Base-by-base conservation (phyloP, 2,888 invertebrate species). In the Arge pagana region DNA sequence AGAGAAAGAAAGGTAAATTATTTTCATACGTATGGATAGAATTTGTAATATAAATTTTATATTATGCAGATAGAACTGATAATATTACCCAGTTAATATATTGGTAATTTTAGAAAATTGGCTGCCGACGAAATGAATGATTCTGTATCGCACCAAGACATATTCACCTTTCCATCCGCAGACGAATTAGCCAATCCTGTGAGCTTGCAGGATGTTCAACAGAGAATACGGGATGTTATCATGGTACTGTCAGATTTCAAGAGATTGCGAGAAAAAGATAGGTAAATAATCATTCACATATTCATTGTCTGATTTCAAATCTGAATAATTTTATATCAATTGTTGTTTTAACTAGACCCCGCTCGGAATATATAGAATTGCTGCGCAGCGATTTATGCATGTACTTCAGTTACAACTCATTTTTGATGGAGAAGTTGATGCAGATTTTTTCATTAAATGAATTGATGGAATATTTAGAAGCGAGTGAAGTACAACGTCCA, bases 351-450 rank as follows among this genome's bases (percentile, higher is more conserved):
- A 79, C 79, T 61, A 87, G 89, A 65, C 84, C 87, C 2, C 83
- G 97, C 24, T 80, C 83, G 53, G 96, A 96, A 59, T 97, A 98
- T 71, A 75, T 90, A 11, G 84, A 86, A 0, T 80, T 94, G 42
- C 80, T 99, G 26, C 82, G 83, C 49, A 84, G 84, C 64, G 97
- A 99, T 79, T 81, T 99, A 42, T 96, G 96, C 68, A 81, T 84
- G 19, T 97, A 96, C 76, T 99, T 97, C 80, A 93, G 93, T 70
- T 99, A 99, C 74, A 99, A 99, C 79, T 88, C 90, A 50, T 99
- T 90, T 74, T 79, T 99, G 11, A 96, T 99, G 91, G 88, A 88
- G 62, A 88, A 89, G 68, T 79, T 99, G 1, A 89, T 96, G 86
- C 87, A 95, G 67, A 82, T 96, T 67, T 96, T 97, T 71, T 87